Conservation (phyloP, 1,140 invertebrate genomes). For the Hestina assimilis region DNA sequence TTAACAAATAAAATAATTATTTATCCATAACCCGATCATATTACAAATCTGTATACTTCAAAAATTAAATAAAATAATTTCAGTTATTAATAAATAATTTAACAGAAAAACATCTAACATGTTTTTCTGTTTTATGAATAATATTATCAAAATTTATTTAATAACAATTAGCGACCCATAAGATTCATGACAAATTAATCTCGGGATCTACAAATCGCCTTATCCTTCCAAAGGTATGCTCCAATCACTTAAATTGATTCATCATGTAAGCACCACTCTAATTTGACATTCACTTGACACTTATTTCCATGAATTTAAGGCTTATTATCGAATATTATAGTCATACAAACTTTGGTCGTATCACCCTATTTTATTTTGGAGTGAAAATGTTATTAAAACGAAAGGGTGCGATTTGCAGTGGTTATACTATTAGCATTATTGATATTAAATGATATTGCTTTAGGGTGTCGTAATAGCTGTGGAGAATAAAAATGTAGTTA, state of each 20-base stretch:
- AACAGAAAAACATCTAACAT: too few relatives aligned
- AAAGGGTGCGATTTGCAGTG: slow-evolving; percentile 64
- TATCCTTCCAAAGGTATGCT: slow-evolving; percentile 11
- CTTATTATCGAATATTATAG: slow-evolving; percentile 20
- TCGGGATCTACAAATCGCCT: slow-evolving; percentile 19
- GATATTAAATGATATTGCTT: slow-evolving; percentile 46
- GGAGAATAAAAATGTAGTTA: too few relatives aligned
- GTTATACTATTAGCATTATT: slow-evolving; percentile 66
- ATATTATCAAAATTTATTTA: background rate
- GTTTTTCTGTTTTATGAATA: background rate
- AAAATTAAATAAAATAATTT: too few relatives aligned
- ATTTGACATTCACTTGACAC: background rate
- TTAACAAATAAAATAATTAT: too few relatives aligned
- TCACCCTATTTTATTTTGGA: slow-evolving; percentile 35
- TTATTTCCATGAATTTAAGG: slow-evolving; percentile 15
- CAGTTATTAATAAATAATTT: too few relatives aligned
- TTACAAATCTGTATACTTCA: too few relatives aligned
- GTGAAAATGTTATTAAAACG: slow-evolving; percentile 52
- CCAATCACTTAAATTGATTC: slow-evolving; percentile 68
- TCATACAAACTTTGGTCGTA: background rate
- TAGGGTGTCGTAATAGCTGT: background rate
- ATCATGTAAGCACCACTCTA: slow-evolving; percentile 35
- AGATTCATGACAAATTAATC: background rate
- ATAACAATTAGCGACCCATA: background rate
- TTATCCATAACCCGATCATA: too few relatives aligned